Percentiles rank a stretch among this genome's conserved stretches.
Evolutionary conservation across 2,797 vertebrate genomes (phyloP).

Genomic region (Enteromius afrohamiltoni): DNA sequence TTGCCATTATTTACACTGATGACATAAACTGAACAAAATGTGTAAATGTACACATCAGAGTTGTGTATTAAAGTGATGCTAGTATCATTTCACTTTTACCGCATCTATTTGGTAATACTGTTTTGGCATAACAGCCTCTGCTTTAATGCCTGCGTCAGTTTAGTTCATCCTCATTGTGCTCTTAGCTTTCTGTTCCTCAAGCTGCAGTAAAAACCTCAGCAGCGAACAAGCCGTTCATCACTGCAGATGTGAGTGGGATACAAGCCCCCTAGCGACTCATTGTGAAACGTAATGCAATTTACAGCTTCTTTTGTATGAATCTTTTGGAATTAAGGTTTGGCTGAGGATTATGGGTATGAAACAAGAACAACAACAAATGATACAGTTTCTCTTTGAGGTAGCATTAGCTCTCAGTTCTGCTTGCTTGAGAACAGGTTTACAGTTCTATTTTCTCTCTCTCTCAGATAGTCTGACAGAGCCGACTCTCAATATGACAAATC

Average conservation of each 20-base stretch:
- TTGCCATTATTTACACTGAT: background rate
- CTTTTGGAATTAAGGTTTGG: background rate
- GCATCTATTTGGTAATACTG: background rate
- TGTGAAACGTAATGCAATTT: constrained; percentile 5
- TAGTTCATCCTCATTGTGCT: background rate
- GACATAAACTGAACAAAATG: background rate
- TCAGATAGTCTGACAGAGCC: constrained; percentile 18
- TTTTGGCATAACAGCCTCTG: background rate
- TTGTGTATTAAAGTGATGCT: background rate
- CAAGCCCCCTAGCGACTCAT: constrained; percentile 15
- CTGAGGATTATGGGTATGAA: background rate
- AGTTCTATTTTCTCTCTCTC: background rate
- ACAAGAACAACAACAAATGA: background rate
- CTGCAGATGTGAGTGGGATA: constrained; percentile 8
- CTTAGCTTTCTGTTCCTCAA: background rate
- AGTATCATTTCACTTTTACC: background rate
- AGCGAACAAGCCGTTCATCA: constrained; percentile 61
- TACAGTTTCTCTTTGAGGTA: background rate
- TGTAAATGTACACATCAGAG: background rate
- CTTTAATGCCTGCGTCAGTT: constrained; percentile 11
- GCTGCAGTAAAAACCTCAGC: constrained; percentile 59
- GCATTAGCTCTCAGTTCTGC: background rate
- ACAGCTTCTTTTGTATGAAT: background rate
- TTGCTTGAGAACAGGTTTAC: background rate
- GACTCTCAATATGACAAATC: background rate